Evolutionary conservation across 2,888 invertebrate species (phyloP).

Genomic region (Noctua pronuba): DNA sequence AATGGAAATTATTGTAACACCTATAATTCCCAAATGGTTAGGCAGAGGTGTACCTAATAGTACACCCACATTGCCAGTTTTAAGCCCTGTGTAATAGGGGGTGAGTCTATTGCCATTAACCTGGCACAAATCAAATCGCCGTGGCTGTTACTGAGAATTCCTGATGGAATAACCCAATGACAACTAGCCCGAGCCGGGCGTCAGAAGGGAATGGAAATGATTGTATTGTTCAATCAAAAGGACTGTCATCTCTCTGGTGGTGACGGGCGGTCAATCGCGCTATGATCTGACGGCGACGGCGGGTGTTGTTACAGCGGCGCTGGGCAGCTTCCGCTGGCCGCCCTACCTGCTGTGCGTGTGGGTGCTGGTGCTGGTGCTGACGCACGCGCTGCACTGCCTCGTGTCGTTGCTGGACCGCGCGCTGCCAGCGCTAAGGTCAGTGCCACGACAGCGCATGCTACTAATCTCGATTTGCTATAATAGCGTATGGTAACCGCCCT

Average conservation of each 20-base stretch:
- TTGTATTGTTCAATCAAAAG: neutral
- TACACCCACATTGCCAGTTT: neutral
- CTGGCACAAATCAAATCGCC: neutral
- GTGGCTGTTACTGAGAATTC: neutral
- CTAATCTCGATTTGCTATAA: neutral
- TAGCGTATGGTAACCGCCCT: neutral
- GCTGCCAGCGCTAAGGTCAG: conserved; percentile 80
- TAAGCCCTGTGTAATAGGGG: neutral
- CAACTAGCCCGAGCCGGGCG: neutral
- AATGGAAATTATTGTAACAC: neutral
- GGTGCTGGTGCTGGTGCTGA: conserved; percentile 82
- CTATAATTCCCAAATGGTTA: neutral
- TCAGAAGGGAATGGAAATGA: neutral
- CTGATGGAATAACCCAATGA: neutral
- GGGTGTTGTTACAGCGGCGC: conserved; percentile 67
- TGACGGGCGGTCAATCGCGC: too few species aligned
- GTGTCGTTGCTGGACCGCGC: conserved; percentile 78
- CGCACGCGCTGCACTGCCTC: conserved; percentile 84
- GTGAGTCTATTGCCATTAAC: neutral
- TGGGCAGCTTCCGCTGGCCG: conserved; percentile 87
- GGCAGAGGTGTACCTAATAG: neutral
- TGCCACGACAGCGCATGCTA: neutral
- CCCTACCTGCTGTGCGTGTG: conserved; percentile 86
- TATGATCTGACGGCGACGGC: neutral
- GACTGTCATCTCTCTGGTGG: neutral